phyloP scores from a whole-genome alignment of 2,113 vertebrate genomes.

The Semnopithecus entellus region DNA sequence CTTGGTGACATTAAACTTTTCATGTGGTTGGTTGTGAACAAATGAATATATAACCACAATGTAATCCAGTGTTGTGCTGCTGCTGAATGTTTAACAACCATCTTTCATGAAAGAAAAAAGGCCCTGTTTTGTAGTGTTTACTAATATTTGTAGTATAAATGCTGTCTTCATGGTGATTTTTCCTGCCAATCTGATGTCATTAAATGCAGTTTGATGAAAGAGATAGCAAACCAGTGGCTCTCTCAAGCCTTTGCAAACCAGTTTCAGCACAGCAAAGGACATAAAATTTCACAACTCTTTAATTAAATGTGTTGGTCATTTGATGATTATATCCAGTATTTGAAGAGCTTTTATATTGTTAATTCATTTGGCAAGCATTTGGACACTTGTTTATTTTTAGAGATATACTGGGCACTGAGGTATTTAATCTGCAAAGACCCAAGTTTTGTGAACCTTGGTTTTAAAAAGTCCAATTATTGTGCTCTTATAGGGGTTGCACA shows the following conservation, averaged over 20 bases:
- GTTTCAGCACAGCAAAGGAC: background rate
- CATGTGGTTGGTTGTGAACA: background rate
- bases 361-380: background rate
- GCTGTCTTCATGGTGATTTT: background rate
- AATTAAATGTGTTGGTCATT: background rate
- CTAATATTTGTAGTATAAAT: background rate
- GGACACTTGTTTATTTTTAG: background rate
- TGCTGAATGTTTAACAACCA: background rate
- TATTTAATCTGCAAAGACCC: background rate
- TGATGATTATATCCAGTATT: background rate
- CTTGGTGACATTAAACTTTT: background rate
- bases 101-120: background rate
- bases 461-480: background rate
- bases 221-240: rapidly evolving
- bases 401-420: background rate
- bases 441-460: background rate
- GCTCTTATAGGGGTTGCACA: background rate
- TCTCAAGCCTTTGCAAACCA: background rate
- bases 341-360: background rate
- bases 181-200: background rate
- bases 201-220: background rate
- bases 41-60: background rate
- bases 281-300: background rate
- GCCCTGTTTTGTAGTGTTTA: background rate
- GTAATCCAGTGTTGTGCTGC: background rate